These are phyloP conservation scores for Chroicocephalus ridibundus DNA, from an alignment of 2,113 vertebrate genomes.

Conservation along the genomic window DNA sequence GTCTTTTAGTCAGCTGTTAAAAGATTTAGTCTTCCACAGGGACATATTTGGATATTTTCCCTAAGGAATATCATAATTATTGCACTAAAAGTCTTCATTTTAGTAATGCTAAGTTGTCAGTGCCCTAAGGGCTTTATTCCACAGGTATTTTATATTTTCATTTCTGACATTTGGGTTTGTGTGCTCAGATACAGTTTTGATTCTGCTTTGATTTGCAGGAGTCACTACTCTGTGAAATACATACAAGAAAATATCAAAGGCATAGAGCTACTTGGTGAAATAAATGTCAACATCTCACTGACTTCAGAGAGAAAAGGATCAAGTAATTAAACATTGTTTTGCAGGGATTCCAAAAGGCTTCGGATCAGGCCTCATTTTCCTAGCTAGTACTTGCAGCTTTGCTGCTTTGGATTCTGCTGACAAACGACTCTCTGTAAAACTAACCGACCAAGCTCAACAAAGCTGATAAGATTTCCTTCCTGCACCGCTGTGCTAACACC, in stretches of 20 bases:
- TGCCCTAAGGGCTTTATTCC: background rate
- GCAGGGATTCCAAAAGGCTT: constrained; percentile 2
- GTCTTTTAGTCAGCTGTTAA: background rate
- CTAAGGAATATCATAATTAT: background rate
- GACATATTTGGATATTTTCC: background rate
- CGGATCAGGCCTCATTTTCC: constrained; percentile 11
- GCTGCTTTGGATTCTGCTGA: constrained; percentile 40
- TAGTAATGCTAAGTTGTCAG: background rate
- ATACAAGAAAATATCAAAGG: background rate
- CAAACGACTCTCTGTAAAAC: background rate
- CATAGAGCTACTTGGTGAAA: background rate
- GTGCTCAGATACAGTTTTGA: background rate
- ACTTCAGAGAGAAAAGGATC: constrained; percentile 15
- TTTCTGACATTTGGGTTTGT: background rate
- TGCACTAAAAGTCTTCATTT: background rate
- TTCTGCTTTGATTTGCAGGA: constrained; percentile 20
- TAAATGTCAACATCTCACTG: background rate
- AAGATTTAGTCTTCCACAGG: background rate
- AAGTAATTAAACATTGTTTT: constrained; percentile 25
- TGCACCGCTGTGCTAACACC: background rate
- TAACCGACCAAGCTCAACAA: constrained; percentile 8
- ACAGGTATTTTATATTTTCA: background rate
- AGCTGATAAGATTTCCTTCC: constrained; percentile 59
- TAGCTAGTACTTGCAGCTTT: background rate
- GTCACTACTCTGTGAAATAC: background rate